Percentiles rank a stretch among this genome's conserved stretches.
Conservation (phyloP, 2,113 vertebrate genomes). For the Otocyon megalotis region DNA sequence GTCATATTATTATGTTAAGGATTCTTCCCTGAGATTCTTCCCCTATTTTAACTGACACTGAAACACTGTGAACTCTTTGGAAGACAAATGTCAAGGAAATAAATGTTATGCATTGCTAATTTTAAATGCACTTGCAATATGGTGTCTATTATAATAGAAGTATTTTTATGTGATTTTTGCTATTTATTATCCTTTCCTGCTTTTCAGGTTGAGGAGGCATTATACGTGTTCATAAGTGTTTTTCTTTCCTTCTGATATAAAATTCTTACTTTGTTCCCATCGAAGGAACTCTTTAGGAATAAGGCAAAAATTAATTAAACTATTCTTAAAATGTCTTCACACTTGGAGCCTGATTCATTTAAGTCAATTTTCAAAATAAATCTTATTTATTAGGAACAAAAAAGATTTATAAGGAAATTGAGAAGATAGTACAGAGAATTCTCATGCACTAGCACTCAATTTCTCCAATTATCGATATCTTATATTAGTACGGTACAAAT, state of each 20-base stretch:
- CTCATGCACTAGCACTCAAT: not conserved
- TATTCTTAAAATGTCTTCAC: not conserved
- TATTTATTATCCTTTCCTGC: not conserved
- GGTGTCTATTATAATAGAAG: not conserved
- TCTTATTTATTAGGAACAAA: not conserved
- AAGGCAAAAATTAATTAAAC: not conserved
- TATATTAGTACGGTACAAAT: not conserved
- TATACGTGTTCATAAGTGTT: not conserved
- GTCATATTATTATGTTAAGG: not conserved
- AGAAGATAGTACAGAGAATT: not conserved
- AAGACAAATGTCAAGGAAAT: not conserved
- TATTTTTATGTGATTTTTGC: constrained; percentile 4
- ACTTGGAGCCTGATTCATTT: not conserved
- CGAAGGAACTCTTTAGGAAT: not conserved
- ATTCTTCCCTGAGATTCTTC: not conserved
- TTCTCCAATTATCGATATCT: not conserved
- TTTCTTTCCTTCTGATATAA: not conserved
- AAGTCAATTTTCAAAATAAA: constrained; percentile 5
- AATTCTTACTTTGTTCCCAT: not conserved
- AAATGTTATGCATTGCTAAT: constrained; percentile 4
- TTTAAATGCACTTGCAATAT: constrained; percentile 24
- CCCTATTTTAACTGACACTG: constrained; percentile 24
- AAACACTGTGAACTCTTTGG: not conserved
- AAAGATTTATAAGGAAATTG: not conserved
- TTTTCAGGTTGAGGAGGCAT: constrained; percentile 14